Evolutionary conservation across 2,888 invertebrate genomes (phyloP), one percentile per base, ranked within the genome.

Genomic region (Drosophila longiperda): DNA sequence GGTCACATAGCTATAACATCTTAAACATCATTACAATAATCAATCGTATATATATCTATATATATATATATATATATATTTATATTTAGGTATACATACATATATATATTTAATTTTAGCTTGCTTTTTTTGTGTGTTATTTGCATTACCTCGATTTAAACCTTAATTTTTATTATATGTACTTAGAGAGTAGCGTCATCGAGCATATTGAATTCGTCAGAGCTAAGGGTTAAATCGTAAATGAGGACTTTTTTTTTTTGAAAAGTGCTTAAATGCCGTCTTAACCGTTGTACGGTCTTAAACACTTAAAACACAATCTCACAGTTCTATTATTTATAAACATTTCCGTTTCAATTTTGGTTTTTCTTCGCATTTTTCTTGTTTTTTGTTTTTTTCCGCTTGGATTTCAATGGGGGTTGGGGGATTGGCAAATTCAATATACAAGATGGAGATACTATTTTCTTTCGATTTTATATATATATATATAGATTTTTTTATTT

Each of bases 151-250:
- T 81, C 68, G 82, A 80, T 80, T 81, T 87, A 69, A 76, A 82
- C 64, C 81, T 86, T 86, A 85, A 74, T 72, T 72, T 57, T 71
- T 87, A 84, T 66, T 78, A 68, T 83, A 76, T 82, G 80, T 89
- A 87, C 87, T 88, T 87, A 89, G 89, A 87, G 87, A 87, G 87
- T 87, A 86, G 82, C 90, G 90, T 90, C 90, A 89, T 91, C 91
- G 83, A 91, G 91, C 89, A 91, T 90, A 91, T 90, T 90, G 91
- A 91, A 91, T 90, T 90, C 82, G 90, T 90, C 90, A 82, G 83
- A 79, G 67, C 78, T 76, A 74, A 71, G 77, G 82, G 76, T 76
- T 75, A 75, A 77, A 80, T 85, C 75, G 78, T 81, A 77, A 38
- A 73, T 69, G 58, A 65, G 58, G 75, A 62, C 36, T 26, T 61